Percentiles rank a stretch among this genome's conserved stretches.
Conservation (phyloP, 30 jellyfish, hydroid and myxozoan species). For the Hydra vulgaris region DNA sequence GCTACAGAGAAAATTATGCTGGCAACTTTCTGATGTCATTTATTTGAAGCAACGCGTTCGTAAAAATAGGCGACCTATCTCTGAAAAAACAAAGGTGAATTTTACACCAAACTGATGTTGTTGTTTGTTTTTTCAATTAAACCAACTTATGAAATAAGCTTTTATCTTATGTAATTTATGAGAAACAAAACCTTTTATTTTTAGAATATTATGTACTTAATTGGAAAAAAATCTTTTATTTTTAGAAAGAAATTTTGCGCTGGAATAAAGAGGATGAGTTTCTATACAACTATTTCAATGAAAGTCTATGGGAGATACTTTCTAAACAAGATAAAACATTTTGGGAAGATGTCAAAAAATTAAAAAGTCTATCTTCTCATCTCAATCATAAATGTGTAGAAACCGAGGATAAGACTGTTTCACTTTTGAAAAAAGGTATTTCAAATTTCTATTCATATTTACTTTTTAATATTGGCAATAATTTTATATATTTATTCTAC, state of each 20-base stretch:
- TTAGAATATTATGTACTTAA: background rate
- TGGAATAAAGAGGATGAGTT: slow-evolving; percentile 29
- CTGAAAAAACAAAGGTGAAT: background rate
- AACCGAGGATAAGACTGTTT: background rate
- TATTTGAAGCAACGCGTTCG: slow-evolving; percentile 22
- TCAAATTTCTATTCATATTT: too few species aligned
- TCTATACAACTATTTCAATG: slow-evolving; percentile 24
- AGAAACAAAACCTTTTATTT: too few species aligned
- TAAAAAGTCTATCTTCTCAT: background rate
- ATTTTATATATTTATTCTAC: too few species aligned
- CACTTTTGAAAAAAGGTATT: background rate
- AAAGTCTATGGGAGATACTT: slow-evolving; percentile 22
- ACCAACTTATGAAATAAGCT: too few species aligned
- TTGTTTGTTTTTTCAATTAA: too few species aligned
- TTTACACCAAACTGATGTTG: too few species aligned
- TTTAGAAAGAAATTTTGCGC: background rate
- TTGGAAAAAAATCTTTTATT: background rate
- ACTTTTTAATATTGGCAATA: too few species aligned
- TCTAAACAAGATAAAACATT: slow-evolving; percentile 12
- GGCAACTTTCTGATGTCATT: slow-evolving; percentile 32
- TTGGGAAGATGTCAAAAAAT: slow-evolving; percentile 26
- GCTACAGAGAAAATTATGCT: slow-evolving; percentile 23
- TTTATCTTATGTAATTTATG: too few species aligned
- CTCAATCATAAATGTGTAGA: slow-evolving; percentile 15
- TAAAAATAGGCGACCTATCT: background rate